Base-by-base conservation (phyloP, 2,888 invertebrate species). In the Palloptera scutellata region DNA sequence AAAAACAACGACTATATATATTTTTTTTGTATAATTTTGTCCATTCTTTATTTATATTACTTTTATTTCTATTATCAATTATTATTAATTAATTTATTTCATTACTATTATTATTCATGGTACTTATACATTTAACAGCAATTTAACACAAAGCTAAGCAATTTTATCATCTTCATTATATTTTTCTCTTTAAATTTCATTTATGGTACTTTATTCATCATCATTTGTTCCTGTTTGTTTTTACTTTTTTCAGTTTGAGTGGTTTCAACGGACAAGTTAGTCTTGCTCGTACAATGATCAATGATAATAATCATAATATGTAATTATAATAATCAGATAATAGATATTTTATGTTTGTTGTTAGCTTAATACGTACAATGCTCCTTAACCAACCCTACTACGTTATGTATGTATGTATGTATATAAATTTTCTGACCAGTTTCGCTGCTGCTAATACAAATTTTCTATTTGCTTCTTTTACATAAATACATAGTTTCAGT, bases 81-180 rank as follows among this genome's bases (percentile, higher is more conserved):
- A 73, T 69, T 70, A 73, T 71, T 70, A 70, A 72, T 68, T 64
- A 66, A 66, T 68, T 67, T 65, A 65, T 72, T 51, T 68, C 20
- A 52, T 64, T 61, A 69, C 58, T 66, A 55, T 66, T 69, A 66
- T 69, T 61, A 53, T 51, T 67, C 67, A 63, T 69, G 73, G 74
- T 79, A 80, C 78, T 82, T 81, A 81, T 82, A 84, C 81, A 84
- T 83, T 84, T 79, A 84, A 84, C 83, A 84, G 83, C 83, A 82
- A 84, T 80, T 81, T 80, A 84, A 84, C 84, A 84, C 83, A 84
- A 84, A 84, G 83, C 83, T 82, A 83, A 84, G 84, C 84, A 83
- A 75, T 77, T 73, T 30, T 30, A 70, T 70, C 53, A 70, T 73
- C 72, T 74, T 66, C 59, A 67, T 72, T 71, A 67, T 64, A 71